Evolutionary conservation across 2,888 invertebrate species (phyloP), one percentile per base, ranked within the genome.

Genomic region (Tenthredo distinguenda): DNA sequence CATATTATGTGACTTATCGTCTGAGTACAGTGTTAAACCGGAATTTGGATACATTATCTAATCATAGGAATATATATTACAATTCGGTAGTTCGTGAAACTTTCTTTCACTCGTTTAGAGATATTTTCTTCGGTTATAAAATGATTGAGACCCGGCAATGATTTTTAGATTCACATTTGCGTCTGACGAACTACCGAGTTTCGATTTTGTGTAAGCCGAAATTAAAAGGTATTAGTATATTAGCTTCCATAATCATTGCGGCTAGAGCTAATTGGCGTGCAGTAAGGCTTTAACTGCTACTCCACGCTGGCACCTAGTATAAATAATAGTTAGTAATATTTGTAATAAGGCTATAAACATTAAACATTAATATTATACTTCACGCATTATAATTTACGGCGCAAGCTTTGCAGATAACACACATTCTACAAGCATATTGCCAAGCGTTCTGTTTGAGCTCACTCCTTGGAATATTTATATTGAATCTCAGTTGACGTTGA

Each of bases 241-340:
- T 47, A 71, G 71, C 83, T 50, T 68, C 55, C 47, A 47, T 71
- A 68, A 83, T 83, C 15, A 83, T 68, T 83, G 83, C 83, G 68
- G 83, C 83, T 83, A 83, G 83, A 68, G 83, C 83, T 83, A 83
- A 83, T 83, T 83, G 83, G 83, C 83, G 83, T 83, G 83, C 83
- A 83, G 68, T 83, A 71, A 83, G 55, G 83, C 83, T 83, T 62
- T 68, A 83, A 71, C 83, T 34, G 83, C 83, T 83, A 62, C 58
- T 68, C 83, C 83, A 71, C 83, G 68, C 37, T 68, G 83, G 83
- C 83, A 83, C 83, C 83, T 68, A 83, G 65, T 81, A 18, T 55
- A 62, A 58, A 62, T 26, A 40, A 58, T 18, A 81, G 21, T 81
- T 81, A 62, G n/a, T 58, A n/a, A 81, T 81, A 81, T 58, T 65